Percentiles rank a stretch among this genome's conserved stretches.
These are phyloP conservation scores for Porites divaricata DNA, from an alignment of 92 coral and sea anemone species.

Conservation along the genomic window DNA sequence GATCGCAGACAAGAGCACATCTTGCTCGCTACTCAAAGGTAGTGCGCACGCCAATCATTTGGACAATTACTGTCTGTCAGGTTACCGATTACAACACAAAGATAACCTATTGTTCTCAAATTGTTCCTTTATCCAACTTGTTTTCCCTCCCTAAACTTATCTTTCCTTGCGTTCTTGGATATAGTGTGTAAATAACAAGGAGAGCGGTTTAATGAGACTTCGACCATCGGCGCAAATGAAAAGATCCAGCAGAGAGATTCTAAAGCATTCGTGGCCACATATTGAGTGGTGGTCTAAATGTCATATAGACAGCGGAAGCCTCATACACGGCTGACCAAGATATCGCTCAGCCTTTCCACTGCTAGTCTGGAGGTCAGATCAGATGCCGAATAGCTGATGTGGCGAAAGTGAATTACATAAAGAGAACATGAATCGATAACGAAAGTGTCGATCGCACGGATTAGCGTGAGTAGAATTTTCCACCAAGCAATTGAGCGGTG, in stretches of 20 bases:
- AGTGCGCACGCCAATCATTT: constrained; percentile 76
- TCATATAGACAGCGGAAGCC: constrained; percentile 46
- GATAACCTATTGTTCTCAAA: constrained; percentile 81
- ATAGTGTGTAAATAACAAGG: constrained; percentile 25
- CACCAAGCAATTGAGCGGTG: constrained; percentile 25
- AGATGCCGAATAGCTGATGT: constrained; percentile 36
- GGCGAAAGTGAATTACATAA: constrained; percentile 41
- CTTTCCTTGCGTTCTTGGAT: constrained; percentile 25
- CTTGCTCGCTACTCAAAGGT: constrained; percentile 23
- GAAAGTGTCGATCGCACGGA: constrained; percentile 32
- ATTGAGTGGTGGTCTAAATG: constrained; percentile 38
- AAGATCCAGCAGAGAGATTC: constrained; percentile 14
- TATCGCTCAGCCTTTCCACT: constrained; percentile 26
- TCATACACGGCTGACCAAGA: not conserved
- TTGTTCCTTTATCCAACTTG: constrained; percentile 44
- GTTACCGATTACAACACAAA: constrained; percentile 70
- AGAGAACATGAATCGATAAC: constrained; percentile 35
- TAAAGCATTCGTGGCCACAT: constrained; percentile 46
- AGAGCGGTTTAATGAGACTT: not conserved
- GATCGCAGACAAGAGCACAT: constrained; percentile 21
- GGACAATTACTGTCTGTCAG: constrained; percentile 87
- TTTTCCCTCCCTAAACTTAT: constrained; percentile 29
- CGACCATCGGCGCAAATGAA: not conserved
- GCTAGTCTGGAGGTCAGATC: constrained; percentile 47
- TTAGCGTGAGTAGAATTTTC: constrained; percentile 33